Percentiles rank a stretch among this genome's conserved stretches.
phyloP scores from a whole-genome alignment of 2,113 vertebrate species.

The Falco punctatus region DNA sequence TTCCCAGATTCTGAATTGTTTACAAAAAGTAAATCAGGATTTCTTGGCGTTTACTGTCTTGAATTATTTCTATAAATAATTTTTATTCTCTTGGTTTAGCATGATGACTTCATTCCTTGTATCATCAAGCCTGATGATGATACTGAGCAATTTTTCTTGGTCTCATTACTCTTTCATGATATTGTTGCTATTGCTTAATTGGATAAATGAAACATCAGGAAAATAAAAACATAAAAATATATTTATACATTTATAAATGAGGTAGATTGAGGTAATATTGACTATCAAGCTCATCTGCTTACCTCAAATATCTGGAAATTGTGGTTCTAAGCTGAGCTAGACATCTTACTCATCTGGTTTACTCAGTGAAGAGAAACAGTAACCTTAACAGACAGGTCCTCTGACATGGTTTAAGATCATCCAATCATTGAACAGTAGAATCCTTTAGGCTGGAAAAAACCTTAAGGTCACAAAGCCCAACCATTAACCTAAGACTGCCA shows the following conservation, averaged over 20 bases:
- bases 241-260: background rate
- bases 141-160: background rate
- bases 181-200: background rate
- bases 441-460: background rate
- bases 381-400: rapidly evolving
- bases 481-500: background rate
- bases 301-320: background rate
- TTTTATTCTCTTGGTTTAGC: background rate
- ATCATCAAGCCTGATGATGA: background rate
- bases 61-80: background rate
- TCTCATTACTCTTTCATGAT: background rate
- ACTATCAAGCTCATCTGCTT: background rate
- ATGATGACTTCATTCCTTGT: background rate
- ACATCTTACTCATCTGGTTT: background rate
- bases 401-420: background rate
- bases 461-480: background rate
- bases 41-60: background rate
- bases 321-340: background rate
- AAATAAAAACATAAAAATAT: background rate
- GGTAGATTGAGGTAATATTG: background rate
- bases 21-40: background rate
- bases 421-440: background rate
- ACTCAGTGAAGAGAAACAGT: background rate
- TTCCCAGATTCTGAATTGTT: background rate
- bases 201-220: background rate